These are phyloP conservation scores for Pogonophryne albipinna DNA, from an alignment of 2,797 vertebrate genomes.

Conservation along the genomic window DNA sequence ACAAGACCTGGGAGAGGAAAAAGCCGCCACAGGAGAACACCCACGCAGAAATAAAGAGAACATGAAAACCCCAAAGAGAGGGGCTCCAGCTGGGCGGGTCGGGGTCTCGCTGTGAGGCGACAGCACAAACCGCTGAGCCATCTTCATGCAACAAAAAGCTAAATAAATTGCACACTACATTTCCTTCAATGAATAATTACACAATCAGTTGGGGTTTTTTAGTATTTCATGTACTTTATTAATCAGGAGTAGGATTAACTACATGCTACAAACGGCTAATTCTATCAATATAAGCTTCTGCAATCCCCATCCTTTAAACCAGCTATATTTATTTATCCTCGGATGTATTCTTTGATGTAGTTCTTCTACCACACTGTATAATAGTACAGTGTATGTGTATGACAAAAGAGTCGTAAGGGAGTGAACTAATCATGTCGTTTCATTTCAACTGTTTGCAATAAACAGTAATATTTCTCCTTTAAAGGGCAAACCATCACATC, in stretches of 20 bases:
- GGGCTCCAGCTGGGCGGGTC: conserved; percentile 26
- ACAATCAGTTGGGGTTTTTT: neutral
- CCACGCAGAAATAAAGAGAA: neutral
- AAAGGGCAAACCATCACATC: conserved; percentile 31
- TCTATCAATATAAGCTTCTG: neutral
- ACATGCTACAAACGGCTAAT: neutral
- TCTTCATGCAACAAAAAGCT: neutral
- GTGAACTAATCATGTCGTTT: conserved; percentile 15
- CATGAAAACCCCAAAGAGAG: conserved; percentile 4
- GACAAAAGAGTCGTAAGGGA: conserved; percentile 24
- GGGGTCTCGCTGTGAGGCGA: conserved; percentile 23
- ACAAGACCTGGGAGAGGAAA: conserved; percentile 24
- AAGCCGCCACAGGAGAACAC: conserved; percentile 20
- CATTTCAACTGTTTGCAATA: conserved; percentile 33
- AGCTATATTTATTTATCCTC: neutral
- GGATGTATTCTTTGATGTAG: neutral
- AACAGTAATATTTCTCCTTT: conserved; percentile 35
- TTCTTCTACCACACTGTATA: conserved; percentile 7
- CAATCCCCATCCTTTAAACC: neutral
- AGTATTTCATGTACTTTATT: conserved; percentile 11
- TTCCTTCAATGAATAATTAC: conserved; percentile 4
- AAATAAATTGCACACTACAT: conserved; percentile 6
- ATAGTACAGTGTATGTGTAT: conserved; percentile 20
- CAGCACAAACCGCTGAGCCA: conserved; percentile 13
- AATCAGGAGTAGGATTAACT: neutral